Conservation (phyloP, 2,113 vertebrate genomes). For the Saccopteryx leptura region DNA sequence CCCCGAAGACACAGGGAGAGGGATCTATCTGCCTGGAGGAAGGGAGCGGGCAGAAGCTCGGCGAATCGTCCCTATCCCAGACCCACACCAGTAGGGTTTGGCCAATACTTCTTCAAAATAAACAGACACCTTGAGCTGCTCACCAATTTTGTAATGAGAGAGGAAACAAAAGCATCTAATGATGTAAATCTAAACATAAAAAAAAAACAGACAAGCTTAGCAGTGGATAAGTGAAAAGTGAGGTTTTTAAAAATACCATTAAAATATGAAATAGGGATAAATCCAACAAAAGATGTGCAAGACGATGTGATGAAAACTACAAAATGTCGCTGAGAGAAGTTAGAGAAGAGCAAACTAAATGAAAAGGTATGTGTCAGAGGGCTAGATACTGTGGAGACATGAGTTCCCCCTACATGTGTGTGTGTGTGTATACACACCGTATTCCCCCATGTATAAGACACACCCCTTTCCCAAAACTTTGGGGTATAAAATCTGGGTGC, state of each 20-base stretch:
- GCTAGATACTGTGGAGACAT: neutral
- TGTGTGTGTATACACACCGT: no score
- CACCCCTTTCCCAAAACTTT: no score
- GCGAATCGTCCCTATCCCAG: neutral
- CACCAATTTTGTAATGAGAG: neutral
- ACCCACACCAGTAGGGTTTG: neutral
- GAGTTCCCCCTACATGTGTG: neutral
- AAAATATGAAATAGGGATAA: constrained; percentile 11
- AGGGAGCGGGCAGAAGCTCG: neutral
- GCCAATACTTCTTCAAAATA: constrained; percentile 1
- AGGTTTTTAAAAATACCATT: neutral
- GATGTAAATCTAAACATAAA: neutral
- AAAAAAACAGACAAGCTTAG: neutral
- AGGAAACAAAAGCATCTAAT: neutral
- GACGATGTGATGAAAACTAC: neutral
- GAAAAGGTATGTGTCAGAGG: neutral
- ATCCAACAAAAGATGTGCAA: neutral
- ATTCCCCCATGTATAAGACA: no score
- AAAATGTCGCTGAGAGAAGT: neutral
- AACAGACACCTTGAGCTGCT: neutral
- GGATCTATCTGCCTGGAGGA: neutral
- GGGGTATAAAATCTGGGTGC: no score
- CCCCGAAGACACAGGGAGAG: neutral
- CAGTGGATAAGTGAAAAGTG: neutral
- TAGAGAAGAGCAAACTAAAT: neutral